Evolutionary conservation across 1,140 invertebrate species (phyloP).

Genomic region (Pseudachorutes palmiensis): DNA sequence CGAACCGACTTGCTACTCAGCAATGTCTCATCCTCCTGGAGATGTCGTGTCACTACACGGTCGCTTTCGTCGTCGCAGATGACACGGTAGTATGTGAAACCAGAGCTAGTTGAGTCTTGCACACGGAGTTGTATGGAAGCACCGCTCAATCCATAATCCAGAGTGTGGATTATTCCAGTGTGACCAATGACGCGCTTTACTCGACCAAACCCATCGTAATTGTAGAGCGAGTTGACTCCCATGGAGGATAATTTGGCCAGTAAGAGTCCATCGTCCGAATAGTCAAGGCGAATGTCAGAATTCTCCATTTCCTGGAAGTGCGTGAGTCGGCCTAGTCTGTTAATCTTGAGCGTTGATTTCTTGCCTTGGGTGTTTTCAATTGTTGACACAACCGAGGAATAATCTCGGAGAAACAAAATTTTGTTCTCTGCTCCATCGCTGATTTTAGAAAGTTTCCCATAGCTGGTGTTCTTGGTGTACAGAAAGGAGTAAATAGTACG

Average conservation of each 20-base stretch:
- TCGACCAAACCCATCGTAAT: conserved; percentile 30
- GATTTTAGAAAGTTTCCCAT: conserved; percentile 84
- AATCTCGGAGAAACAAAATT: conserved; percentile 81
- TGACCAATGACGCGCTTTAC: conserved; percentile 25
- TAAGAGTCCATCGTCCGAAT: conserved; percentile 35
- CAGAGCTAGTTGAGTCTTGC: conserved; percentile 23
- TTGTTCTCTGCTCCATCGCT: conserved; percentile 89
- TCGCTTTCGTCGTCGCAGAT: conserved; percentile 26
- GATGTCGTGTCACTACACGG: conserved; percentile 19
- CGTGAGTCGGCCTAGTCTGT: conserved; percentile 72
- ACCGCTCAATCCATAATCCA: conserved; percentile 26
- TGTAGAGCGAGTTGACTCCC: conserved; percentile 29
- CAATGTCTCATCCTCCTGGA: not conserved
- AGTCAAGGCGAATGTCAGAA: conserved; percentile 29
- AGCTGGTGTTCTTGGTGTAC: conserved; percentile 93
- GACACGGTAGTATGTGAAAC: conserved; percentile 21
- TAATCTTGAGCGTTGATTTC: conserved; percentile 80
- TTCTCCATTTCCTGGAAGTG: conserved; percentile 52
- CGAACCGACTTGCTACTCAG: conserved; percentile 15
- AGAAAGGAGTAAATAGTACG: conserved; percentile 88
- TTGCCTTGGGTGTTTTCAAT: conserved; percentile 90
- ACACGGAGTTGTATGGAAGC: conserved; percentile 27
- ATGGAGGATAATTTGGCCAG: conserved; percentile 27
- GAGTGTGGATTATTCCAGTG: conserved; percentile 31
- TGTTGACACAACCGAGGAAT: conserved; percentile 62